Conservation (phyloP, 2,113 vertebrate genomes). For the Eulacestoma nigropectus region DNA sequence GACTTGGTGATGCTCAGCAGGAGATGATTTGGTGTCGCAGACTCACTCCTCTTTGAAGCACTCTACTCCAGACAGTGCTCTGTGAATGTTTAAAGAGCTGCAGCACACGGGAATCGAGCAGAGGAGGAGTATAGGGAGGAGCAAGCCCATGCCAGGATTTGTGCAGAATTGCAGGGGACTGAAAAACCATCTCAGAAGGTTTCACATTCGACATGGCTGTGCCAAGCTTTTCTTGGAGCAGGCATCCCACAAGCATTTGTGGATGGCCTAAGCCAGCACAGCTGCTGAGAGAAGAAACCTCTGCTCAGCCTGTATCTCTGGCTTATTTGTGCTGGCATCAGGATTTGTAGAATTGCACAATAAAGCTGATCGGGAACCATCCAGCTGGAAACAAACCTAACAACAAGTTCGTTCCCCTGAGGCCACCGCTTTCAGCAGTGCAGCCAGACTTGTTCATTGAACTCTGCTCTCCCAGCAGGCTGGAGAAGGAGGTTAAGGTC, state of each 20-base stretch:
- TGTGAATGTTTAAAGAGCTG: neutral
- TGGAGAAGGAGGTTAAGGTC: constrained; percentile 33
- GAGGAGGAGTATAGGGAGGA: neutral
- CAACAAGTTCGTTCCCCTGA: neutral
- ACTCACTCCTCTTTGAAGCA: neutral
- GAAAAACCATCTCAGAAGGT: neutral
- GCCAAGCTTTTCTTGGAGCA: neutral
- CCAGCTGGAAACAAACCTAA: constrained; percentile 33
- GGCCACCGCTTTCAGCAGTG: neutral
- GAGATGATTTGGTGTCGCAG: neutral
- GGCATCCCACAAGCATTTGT: neutral
- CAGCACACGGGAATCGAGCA: neutral
- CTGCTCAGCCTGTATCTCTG: neutral
- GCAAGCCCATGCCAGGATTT: neutral
- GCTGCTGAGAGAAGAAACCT: neutral
- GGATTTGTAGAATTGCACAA: constrained; percentile 30
- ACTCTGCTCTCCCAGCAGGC: neutral
- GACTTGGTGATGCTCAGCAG: neutral
- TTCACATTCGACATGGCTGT: neutral
- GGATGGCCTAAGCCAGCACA: neutral
- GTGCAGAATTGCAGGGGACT: neutral
- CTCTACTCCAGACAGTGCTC: neutral
- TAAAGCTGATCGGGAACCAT: neutral
- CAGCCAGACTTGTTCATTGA: neutral
- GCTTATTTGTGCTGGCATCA: constrained; percentile 18